A percentile compares a stretch with the other conserved stretches of the same genome.
Conservation (phyloP, 2,797 vertebrate species). For the Lophotriccus pileatus region DNA sequence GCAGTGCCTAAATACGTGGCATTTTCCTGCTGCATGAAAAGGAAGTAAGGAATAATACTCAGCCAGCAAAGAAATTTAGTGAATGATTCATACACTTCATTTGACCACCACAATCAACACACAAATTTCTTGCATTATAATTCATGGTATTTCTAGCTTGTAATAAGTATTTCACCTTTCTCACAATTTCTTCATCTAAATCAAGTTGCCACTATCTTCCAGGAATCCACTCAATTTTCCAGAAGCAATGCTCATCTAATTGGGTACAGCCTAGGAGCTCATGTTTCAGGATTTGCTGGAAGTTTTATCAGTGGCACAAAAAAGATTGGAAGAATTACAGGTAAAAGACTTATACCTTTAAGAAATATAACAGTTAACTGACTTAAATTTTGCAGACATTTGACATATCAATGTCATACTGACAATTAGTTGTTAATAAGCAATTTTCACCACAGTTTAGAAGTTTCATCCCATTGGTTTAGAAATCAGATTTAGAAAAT, state of each 20-base stretch:
- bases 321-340: conserved; percentile 94
- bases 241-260: conserved; percentile 86
- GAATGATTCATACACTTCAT: not conserved
- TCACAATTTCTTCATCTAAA: not conserved
- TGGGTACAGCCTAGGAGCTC: conserved; percentile 95
- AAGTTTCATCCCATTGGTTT: not conserved
- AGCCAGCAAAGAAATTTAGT: not conserved
- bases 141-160: not conserved
- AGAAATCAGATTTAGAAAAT: not conserved
- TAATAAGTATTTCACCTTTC: not conserved
- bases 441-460: not conserved
- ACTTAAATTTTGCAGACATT: not conserved
- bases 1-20: not conserved
- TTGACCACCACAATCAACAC: not conserved
- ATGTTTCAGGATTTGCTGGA: conserved; percentile 93
- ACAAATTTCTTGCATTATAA: not conserved
- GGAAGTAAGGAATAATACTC: not conserved
- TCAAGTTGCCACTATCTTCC: conserved; percentile 41
- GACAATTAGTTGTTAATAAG: not conserved
- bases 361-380: not conserved
- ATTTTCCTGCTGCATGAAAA: not conserved
- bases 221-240: conserved; percentile 82
- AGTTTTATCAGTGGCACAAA: conserved; percentile 78
- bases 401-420: not conserved
- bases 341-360: conserved; percentile 56